These are phyloP conservation scores for Halcyon smyrnensis DNA, from an alignment of 2,797 vertebrate genomes.

Conservation along the genomic window DNA sequence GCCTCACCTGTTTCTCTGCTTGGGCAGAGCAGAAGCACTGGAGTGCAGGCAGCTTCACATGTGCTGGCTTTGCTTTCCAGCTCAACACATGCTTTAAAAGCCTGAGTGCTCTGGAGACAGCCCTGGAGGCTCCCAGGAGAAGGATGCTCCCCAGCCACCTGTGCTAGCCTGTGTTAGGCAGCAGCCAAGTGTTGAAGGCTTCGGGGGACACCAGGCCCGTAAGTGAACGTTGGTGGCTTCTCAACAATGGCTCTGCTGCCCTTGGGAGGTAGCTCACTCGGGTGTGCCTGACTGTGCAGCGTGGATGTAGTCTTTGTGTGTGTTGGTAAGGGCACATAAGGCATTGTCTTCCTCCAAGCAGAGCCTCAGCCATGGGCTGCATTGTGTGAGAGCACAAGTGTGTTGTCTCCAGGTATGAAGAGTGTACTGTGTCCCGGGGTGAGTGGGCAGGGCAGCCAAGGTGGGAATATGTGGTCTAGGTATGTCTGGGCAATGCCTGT, in stretches of 20 bases:
- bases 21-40: not conserved
- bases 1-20: not conserved
- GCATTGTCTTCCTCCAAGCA: not conserved
- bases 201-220: not conserved
- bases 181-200: not conserved
- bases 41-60: rapidly evolving
- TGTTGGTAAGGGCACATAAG: not conserved
- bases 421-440: not conserved
- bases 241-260: rapidly evolving
- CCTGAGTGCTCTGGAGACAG: not conserved
- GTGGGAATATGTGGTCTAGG: rapidly evolving
- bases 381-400: rapidly evolving
- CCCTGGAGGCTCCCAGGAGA: rapidly evolving
- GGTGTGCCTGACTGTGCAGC: rapidly evolving
- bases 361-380: not conserved
- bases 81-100: rapidly evolving
- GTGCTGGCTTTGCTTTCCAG: not conserved
- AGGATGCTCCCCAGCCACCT: not conserved
- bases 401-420: not conserved
- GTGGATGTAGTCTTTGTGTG: not conserved
- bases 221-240: not conserved
- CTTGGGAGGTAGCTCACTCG: not conserved
- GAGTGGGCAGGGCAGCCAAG: not conserved
- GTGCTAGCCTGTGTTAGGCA: not conserved
- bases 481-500: not conserved